Conservation (phyloP, 2,888 invertebrate species). For the Pristionchus arcanus region DNA sequence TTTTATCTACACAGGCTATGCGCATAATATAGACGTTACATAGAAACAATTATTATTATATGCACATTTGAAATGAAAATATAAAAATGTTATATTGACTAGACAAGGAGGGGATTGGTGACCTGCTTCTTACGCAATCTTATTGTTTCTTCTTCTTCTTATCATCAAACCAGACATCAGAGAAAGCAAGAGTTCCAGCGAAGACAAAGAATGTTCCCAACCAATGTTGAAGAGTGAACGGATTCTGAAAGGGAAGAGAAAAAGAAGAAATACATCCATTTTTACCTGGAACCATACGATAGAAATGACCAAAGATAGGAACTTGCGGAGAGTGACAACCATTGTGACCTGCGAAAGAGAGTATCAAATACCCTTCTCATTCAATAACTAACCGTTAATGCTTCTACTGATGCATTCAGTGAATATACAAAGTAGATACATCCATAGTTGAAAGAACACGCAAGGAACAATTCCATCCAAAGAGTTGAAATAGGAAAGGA, state of each 20-base stretch:
- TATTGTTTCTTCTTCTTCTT: constrained; percentile 61
- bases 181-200: constrained; percentile 92
- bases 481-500: constrained; percentile 66
- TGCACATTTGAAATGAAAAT: no score
- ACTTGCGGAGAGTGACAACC: constrained; percentile 95
- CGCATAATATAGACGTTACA: no score
- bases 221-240: constrained; percentile 94
- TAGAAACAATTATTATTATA: no score
- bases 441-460: constrained; percentile 73
- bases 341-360: constrained; percentile 94
- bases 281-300: constrained; percentile 83
- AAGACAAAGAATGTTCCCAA: constrained; percentile 93
- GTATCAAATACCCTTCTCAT: not conserved
- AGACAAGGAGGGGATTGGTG: not conserved
- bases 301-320: constrained; percentile 94
- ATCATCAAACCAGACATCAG: constrained; percentile 83
- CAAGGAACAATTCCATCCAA: constrained; percentile 73
- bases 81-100: not conserved
- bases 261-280: not conserved
- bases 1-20: no score
- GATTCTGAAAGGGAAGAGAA: constrained; percentile 84
- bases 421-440: constrained; percentile 96
- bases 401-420: constrained; percentile 88
- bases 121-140: not conserved
- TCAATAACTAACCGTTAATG: constrained; percentile 66